Conservation (phyloP, 53 echinoderm and acorn worm species). For the Pentamera pediparva region DNA sequence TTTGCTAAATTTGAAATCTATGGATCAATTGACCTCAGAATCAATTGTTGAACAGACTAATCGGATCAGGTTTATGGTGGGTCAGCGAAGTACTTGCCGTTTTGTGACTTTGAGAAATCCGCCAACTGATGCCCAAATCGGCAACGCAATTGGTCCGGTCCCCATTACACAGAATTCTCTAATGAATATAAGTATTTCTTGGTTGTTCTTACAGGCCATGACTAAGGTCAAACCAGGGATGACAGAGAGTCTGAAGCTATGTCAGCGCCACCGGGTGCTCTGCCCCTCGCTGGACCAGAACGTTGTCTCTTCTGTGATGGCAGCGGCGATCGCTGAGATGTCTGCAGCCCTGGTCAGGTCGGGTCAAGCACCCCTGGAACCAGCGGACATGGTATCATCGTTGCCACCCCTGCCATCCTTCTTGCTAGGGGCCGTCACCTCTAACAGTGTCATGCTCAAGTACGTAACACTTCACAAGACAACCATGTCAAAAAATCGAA, state of each 20-base stretch:
- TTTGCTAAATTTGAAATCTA: too few relatives aligned
- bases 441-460: slow-evolving; percentile 45
- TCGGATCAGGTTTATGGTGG: too few relatives aligned
- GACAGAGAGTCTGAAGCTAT: slow-evolving; percentile 49
- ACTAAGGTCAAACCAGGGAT: slow-evolving; percentile 57
- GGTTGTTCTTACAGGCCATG: slow-evolving; percentile 40
- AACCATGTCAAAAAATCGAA: too few relatives aligned
- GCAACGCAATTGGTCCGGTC: too few relatives aligned
- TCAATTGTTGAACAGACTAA: too few relatives aligned
- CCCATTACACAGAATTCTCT: too few relatives aligned
- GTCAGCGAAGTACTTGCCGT: too few relatives aligned
- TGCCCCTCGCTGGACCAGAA: slow-evolving; percentile 35
- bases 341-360: slow-evolving; percentile 36
- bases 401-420: slow-evolving; percentile 58
- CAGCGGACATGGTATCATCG: slow-evolving; percentile 38
- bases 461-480: too few relatives aligned
- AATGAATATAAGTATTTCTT: not conserved
- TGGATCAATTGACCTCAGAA: too few relatives aligned
- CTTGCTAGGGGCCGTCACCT: slow-evolving; percentile 47
- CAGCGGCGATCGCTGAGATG: slow-evolving; percentile 63
- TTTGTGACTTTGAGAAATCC: too few relatives aligned
- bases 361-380: slow-evolving; percentile 43
- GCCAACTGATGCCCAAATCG: too few relatives aligned
- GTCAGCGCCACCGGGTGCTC: slow-evolving; percentile 30
- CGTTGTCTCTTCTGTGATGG: slow-evolving; percentile 53